Evolutionary conservation across 2,113 vertebrate genomes (phyloP).

Genomic region (Parus major): DNA sequence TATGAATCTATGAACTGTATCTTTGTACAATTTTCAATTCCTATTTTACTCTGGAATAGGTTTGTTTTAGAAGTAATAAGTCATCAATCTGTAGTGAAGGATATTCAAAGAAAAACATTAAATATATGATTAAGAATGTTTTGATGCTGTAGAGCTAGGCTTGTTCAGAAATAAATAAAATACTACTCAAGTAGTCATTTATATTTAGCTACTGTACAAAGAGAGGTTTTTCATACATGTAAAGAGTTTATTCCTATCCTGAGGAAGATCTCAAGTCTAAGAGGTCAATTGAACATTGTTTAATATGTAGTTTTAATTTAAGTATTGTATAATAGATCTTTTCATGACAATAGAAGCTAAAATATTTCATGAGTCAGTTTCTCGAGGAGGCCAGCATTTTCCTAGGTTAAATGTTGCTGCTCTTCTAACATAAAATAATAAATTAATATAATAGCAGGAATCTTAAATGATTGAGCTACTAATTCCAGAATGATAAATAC

Average conservation of each 20-base stretch:
- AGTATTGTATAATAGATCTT: background rate
- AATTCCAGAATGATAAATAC: background rate
- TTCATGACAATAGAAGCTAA: background rate
- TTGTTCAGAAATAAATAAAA: background rate
- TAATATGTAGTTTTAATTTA: background rate
- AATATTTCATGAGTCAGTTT: background rate
- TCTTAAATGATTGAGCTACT: background rate
- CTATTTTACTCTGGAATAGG: background rate
- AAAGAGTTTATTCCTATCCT: background rate
- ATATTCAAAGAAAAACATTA: background rate
- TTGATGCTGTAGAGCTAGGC: background rate
- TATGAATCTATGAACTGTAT: no score
- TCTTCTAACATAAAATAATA: background rate
- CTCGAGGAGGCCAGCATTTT: background rate
- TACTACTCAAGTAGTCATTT: background rate
- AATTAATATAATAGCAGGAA: background rate
- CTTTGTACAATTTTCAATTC: background rate
- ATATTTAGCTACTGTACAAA: background rate
- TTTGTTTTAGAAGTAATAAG: background rate
- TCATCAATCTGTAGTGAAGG: background rate
- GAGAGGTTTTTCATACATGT: background rate
- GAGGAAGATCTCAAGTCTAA: background rate
- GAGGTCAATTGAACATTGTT: background rate
- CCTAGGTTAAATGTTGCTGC: background rate
- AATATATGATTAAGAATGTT: background rate